Evolutionary conservation across 2,113 vertebrate genomes (phyloP), one percentile per base, ranked within the genome.

Genomic region (Nannobrachium achirus): DNA sequence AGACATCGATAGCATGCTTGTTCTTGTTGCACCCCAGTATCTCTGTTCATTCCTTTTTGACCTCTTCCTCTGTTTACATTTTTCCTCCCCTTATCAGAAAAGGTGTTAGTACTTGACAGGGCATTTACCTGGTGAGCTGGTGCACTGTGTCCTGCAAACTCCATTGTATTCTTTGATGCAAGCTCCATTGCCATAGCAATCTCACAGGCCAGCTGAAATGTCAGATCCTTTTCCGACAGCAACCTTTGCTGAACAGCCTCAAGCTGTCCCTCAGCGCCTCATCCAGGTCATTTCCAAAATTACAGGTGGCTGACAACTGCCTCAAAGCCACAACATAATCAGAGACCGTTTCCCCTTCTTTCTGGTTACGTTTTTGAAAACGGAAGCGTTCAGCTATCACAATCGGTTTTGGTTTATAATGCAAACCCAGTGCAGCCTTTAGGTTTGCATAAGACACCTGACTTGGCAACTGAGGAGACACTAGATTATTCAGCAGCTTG

Each of bases 291-390:
- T 18, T 13, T 14, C 61, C 61, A n/a, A 63, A 63, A 4, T 63
- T 46, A 25, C 45, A 63, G 33, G 48, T 18, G 19, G 42, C 50
- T 13, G 61, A 49, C 10, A 63, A 19, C 10, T 50, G 61, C 11
- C 50, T 63, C 20, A 63, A 63, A 1, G 44, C 44, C 18, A 63
- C 46, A 4, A 63, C 45, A 50, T 63, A 63, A 33, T 50, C 45
- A 7, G 46, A 50, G 33, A 48, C 18, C 2, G 61, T 13, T 16
- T 50, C 61, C 13, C 40, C 15, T 63, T 50, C 61, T 8, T 49
- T 13, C 13, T 63, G 61, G n/a, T 48, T 63, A 14, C 61, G 13
- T 48, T 63, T 63, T 48, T 63, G 61, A 63, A 63, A 63, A 13
- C 14, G 10, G n/a, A 58, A 58, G 9, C 25, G n/a, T n/a, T n/a